These are phyloP conservation scores for Heteractis magnifica DNA, from an alignment of 92 coral and sea anemone genomes.

Conservation along the genomic window DNA sequence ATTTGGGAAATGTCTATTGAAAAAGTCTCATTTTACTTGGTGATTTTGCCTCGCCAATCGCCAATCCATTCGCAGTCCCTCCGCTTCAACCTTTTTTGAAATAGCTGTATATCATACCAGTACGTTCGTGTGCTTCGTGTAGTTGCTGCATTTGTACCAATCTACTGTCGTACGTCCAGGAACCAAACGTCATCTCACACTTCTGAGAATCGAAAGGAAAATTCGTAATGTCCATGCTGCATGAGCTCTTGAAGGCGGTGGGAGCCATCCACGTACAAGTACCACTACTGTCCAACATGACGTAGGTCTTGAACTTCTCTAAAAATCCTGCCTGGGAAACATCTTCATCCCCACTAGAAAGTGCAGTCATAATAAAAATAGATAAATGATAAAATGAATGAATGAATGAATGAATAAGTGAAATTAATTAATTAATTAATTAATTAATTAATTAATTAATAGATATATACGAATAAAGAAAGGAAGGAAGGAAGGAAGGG, in stretches of 20 bases:
- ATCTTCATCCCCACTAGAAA: slow-evolving; percentile 52
- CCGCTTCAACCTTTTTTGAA: no score
- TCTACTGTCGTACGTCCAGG: slow-evolving; percentile 76
- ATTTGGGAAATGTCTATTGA: no score
- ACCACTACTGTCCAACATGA: slow-evolving; percentile 64
- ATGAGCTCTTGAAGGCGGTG: slow-evolving; percentile 80
- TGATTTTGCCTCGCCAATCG: no score
- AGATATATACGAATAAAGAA: not conserved
- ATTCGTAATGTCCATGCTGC: slow-evolving; percentile 60
- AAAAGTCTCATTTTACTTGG: no score
- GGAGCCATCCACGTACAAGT: slow-evolving; percentile 83
- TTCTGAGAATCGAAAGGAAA: slow-evolving; percentile 80
- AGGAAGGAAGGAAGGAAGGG: not conserved
- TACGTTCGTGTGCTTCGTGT: slow-evolving; percentile 14
- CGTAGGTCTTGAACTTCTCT: slow-evolving; percentile 74
- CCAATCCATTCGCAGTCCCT: no score
- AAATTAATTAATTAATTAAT: no score
- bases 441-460: no score
- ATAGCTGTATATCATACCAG: slow-evolving; percentile 33
- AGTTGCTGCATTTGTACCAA: slow-evolving; percentile 28
- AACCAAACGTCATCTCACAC: slow-evolving; percentile 79
- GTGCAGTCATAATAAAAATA: not conserved
- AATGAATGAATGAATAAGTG: no score
- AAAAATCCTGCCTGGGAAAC: slow-evolving; percentile 68
- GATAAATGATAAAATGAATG: no score